Conservation (phyloP, 2,797 vertebrate species). For the Coendou prehensilis region DNA sequence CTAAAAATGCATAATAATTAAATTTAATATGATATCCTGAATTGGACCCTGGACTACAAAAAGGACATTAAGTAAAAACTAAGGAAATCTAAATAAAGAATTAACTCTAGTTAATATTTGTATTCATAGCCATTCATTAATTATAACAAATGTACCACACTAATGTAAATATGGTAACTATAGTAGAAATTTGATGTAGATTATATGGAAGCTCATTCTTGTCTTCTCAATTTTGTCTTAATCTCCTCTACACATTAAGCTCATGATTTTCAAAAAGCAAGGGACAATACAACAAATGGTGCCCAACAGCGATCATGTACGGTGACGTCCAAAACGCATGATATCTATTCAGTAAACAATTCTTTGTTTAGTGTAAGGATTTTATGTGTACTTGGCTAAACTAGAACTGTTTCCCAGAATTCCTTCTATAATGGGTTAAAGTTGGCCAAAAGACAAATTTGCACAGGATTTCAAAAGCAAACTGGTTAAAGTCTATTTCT, state of each 20-base stretch:
- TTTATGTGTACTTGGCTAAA: background rate
- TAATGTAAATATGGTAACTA: background rate
- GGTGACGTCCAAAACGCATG: background rate
- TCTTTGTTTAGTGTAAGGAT: background rate
- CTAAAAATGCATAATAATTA: background rate
- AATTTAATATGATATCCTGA: background rate
- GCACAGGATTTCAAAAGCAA: background rate
- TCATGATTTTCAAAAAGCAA: background rate
- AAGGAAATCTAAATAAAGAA: background rate
- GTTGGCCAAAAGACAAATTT: background rate
- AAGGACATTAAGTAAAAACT: background rate
- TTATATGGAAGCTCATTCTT: background rate
- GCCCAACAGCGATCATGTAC: background rate
- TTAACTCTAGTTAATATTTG: background rate
- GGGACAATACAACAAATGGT: background rate
- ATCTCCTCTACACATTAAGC: background rate
- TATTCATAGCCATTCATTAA: background rate
- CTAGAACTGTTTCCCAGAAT: background rate
- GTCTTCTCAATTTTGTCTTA: background rate
- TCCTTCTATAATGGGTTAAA: background rate
- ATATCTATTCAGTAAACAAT: background rate
- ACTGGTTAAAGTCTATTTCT: background rate
- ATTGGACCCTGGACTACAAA: background rate
- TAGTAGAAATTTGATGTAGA: background rate
- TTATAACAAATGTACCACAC: background rate